A percentile compares a stretch with the other conserved stretches of the same genome.
Evolutionary conservation across 1,140 invertebrate species (phyloP).

Genomic region (Caenorhabditis elegans): DNA sequence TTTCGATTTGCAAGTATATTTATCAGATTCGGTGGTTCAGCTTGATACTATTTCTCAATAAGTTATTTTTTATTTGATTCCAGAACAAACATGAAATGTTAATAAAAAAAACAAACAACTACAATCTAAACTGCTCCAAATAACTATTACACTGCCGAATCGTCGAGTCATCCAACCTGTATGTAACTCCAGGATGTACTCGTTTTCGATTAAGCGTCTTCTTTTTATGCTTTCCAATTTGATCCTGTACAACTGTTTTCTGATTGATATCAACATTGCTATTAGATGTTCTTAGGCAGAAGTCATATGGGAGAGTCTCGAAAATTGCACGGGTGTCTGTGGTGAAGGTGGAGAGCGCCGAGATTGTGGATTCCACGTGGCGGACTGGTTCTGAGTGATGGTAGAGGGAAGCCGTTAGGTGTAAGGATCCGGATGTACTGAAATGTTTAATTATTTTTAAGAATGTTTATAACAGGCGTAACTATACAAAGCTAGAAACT

Average conservation of each 20-base stretch:
- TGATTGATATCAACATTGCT: not conserved
- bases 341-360: not conserved
- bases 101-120: not conserved
- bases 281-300: not conserved
- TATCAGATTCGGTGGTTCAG: no score
- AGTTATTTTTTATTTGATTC: no score
- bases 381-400: not conserved
- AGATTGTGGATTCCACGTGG: not conserved
- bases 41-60: no score
- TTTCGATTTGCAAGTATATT: no score
- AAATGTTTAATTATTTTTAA: not conserved
- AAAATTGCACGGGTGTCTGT: not conserved
- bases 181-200: not conserved
- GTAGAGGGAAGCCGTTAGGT: not conserved
- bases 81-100: no score
- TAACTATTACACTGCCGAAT: not conserved
- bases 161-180: not conserved
- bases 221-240: not conserved
- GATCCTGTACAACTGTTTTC: not conserved
- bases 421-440: not conserved
- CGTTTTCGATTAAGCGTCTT: not conserved
- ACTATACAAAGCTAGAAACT: no score
- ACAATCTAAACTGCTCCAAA: slow-evolving; percentile 21
- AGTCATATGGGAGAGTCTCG: not conserved
- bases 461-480: no score